Conservation (phyloP, 2,888 invertebrate genomes). For the Hydriomena furcata region DNA sequence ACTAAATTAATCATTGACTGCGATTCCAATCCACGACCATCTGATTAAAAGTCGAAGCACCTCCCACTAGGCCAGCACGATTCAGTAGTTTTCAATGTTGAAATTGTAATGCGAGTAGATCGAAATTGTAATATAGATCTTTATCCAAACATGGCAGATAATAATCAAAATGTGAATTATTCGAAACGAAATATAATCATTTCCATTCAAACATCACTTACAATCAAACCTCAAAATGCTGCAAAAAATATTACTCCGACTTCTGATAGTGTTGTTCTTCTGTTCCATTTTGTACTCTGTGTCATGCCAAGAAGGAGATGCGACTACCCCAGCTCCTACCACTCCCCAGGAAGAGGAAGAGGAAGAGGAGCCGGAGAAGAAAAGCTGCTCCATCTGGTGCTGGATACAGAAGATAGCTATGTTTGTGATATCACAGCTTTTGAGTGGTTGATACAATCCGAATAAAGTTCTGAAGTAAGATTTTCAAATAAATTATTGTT, state of each 20-base stretch:
- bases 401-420: conserved; percentile 81
- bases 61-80: no score
- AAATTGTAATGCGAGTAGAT: no score
- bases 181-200: conserved; percentile 26
- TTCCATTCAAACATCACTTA: conserved; percentile 19
- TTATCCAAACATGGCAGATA: conserved; percentile 34
- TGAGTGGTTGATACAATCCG: conserved; percentile 54
- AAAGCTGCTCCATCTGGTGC: conserved; percentile 77
- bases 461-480: not conserved
- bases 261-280: conserved; percentile 49
- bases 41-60: no score
- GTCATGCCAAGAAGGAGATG: conserved; percentile 60
- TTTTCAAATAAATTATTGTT: no score
- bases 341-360: conserved; percentile 63
- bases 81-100: no score
- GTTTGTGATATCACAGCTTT: conserved; percentile 75
- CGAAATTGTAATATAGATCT: conserved; percentile 31
- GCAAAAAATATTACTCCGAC: conserved; percentile 40
- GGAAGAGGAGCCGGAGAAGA: conserved; percentile 65
- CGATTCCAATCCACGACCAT: no score
- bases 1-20: no score
- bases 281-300: conserved; percentile 46
- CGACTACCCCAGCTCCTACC: conserved; percentile 57
- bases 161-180: conserved; percentile 33
- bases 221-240: conserved; percentile 37